Evolutionary conservation across 2,888 invertebrate species (phyloP).

Genomic region (Drosophila nr. perissopoda): DNA sequence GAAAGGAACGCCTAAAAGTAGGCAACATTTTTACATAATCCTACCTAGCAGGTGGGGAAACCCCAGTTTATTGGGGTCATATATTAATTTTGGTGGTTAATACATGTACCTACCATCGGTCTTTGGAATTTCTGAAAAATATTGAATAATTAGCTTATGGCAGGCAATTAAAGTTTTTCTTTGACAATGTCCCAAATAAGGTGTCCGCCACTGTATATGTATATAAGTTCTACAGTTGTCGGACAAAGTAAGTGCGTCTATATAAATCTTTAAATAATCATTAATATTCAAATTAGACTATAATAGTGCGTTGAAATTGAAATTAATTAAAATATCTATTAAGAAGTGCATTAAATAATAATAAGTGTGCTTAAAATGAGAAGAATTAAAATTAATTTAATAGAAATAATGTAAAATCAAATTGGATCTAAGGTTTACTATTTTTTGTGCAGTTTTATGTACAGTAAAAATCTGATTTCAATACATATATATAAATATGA

Average conservation of each 20-base stretch:
- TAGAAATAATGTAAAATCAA: not conserved
- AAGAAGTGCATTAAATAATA: constrained; percentile 4
- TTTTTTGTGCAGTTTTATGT: constrained; percentile 11
- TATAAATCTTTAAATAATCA: not conserved
- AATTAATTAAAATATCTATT: not conserved
- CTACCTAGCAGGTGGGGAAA: too few relatives aligned
- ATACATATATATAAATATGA: constrained; percentile 11
- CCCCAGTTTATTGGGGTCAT: too few relatives aligned
- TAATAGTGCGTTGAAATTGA: not conserved
- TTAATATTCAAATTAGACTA: not conserved
- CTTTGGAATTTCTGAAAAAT: too few relatives aligned
- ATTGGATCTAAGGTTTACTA: not conserved
- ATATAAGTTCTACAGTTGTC: constrained; percentile 17
- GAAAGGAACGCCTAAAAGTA: too few relatives aligned
- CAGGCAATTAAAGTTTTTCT: too few relatives aligned
- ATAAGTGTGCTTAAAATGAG: not conserved
- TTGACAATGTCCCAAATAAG: too few relatives aligned
- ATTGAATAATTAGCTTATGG: too few relatives aligned
- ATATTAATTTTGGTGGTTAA: too few relatives aligned
- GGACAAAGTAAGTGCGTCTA: constrained; percentile 56
- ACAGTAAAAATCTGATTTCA: constrained; percentile 1
- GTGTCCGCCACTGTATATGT: too few relatives aligned
- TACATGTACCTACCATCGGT: too few relatives aligned
- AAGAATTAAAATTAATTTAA: not conserved
- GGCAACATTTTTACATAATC: too few relatives aligned